phyloP scores from a whole-genome alignment of 2,113 vertebrate genomes.

The Cyanoramphus novaezelandiae region DNA sequence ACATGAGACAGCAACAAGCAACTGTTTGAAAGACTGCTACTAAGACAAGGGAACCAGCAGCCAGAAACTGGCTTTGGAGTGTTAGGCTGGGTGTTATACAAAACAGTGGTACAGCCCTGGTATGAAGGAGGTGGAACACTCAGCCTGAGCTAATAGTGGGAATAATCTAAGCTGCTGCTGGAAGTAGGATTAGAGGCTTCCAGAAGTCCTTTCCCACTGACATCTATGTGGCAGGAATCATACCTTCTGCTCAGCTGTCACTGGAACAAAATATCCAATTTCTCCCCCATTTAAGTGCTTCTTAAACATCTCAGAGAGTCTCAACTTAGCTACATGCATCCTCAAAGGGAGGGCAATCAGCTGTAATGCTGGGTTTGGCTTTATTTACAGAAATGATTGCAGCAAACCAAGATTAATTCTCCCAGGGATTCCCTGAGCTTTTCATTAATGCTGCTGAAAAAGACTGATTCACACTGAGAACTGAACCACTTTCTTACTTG shows the following conservation, averaged over 20 bases:
- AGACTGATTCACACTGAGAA: background rate
- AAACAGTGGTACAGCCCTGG: background rate
- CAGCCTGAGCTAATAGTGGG: background rate
- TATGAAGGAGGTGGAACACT: background rate
- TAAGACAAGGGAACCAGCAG: background rate
- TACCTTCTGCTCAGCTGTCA: background rate
- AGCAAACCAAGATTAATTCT: background rate
- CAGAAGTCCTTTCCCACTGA: background rate
- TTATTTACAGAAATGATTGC: background rate
- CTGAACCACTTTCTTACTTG: background rate
- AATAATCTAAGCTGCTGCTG: background rate
- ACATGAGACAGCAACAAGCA: background rate
- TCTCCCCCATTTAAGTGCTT: background rate
- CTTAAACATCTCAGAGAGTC: background rate
- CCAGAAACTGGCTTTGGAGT: background rate
- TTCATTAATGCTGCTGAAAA: background rate
- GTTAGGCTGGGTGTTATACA: background rate
- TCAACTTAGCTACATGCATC: background rate
- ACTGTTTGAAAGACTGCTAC: background rate
- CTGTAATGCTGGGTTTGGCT: background rate
- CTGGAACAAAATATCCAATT: background rate
- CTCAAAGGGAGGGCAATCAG: background rate
- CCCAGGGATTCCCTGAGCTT: background rate
- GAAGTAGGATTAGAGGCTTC: background rate
- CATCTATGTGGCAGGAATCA: background rate